Evolutionary conservation across 1,140 invertebrate species (phyloP), one percentile per base, ranked within the genome.

Genomic region (Lepidurus arcticus): DNA sequence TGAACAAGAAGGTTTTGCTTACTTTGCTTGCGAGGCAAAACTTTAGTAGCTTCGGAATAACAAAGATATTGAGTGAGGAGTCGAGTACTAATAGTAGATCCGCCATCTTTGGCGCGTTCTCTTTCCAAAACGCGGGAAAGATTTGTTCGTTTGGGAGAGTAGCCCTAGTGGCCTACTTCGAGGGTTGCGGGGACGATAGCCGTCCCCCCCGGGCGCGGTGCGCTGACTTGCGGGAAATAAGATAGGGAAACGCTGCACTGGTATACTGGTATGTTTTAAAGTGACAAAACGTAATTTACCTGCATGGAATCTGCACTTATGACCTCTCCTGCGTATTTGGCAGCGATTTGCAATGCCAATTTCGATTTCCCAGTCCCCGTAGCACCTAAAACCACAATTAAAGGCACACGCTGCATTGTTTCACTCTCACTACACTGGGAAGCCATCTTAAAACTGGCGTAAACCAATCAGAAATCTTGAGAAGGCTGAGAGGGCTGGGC

Each of bases 281-380:
- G 53, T 21, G 0, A 4, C 1, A 21, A n/a, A 7, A 7, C n/a
- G 16, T 13, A 13, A 73, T 86, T 87, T 86, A 97, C 95, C 90
- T 99, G 98, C 96, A 99, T 99, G 11, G 97, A 98, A 90, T 99
- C 98, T 0, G 97, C 96, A 81, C 95, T 98, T 74, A 99, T 95
- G 75, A 99, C 93, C 90, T 99, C 97, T n/a, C 96, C 94, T 78
- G 89, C 87, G 84, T 96, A 98, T 83, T 88, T 90, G 80, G 90
- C 88, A 0, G 95, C 96, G 78, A 99, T 86, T 88, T 98, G 93
- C 78, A 99, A 88, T 21, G 94, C 92, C 79, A 99, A 87, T 85
- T 98, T 97, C 0, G 97, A 97, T 89, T 99, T 99, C 74, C 98
- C 98, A 1, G 92, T 92, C 10, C 96, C 98, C 34, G 98, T 99